Evolutionary conservation across 2,113 vertebrate species (phyloP).

Genomic region (Accipiter virgatus): DNA sequence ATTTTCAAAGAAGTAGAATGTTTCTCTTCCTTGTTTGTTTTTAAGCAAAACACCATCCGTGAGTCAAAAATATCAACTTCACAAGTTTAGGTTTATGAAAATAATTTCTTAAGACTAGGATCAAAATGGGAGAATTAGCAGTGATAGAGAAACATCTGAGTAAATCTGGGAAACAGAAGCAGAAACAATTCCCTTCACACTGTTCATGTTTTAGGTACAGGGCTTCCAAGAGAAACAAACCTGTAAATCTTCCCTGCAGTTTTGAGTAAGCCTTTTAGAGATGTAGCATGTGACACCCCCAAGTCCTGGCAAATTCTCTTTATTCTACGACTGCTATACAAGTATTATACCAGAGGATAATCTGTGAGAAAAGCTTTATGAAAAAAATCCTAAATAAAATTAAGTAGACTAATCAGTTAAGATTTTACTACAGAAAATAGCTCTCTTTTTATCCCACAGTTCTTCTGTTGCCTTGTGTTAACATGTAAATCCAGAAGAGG

Average conservation of each 20-base stretch:
- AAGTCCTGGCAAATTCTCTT: background rate
- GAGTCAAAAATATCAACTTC: background rate
- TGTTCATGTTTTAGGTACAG: background rate
- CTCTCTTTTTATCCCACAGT: background rate
- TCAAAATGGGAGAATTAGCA: background rate
- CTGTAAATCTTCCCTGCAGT: background rate
- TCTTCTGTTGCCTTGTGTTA: background rate
- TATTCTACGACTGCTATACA: background rate
- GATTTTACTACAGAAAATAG: background rate
- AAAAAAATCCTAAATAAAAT: background rate
- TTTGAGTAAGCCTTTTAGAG: background rate
- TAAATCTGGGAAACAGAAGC: background rate
- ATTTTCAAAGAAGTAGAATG: background rate
- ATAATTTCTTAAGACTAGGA: background rate
- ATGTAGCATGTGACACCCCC: rapidly evolving
- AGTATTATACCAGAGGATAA: background rate
- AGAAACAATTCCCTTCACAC: background rate
- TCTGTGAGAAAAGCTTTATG: background rate
- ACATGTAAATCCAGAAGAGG: background rate
- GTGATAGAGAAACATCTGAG: background rate
- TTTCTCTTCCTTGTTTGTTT: background rate
- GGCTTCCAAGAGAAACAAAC: background rate
- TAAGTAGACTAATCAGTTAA: background rate
- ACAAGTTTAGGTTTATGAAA: background rate
- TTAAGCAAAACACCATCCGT: background rate